Evolutionary conservation across 2,113 vertebrate species (phyloP).

Genomic region (Anthoscopus minutus): DNA sequence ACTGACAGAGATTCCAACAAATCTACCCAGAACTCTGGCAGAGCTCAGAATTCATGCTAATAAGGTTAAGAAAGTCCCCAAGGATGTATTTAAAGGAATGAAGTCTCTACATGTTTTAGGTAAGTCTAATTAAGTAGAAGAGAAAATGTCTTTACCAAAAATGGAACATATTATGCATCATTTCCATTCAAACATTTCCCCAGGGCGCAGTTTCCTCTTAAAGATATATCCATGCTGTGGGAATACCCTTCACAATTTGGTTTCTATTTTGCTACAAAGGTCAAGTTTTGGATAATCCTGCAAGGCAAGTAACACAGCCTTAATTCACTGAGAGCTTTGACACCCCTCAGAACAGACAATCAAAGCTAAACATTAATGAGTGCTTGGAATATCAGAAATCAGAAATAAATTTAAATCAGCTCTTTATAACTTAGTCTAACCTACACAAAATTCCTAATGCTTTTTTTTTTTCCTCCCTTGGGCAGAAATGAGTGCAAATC

Average conservation of each 20-base stretch:
- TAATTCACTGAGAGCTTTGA: not conserved
- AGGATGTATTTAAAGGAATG: slow-evolving; percentile 87
- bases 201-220: not conserved
- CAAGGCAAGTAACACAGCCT: not conserved
- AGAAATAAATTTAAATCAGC: not conserved
- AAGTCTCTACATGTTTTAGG: slow-evolving; percentile 91
- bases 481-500: slow-evolving; percentile 96
- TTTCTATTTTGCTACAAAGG: not conserved
- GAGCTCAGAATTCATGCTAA: slow-evolving; percentile 95
- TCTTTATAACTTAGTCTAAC: not conserved
- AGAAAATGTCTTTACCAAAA: not conserved
- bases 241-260: not conserved
- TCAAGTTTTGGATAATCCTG: not conserved
- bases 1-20: slow-evolving; percentile 86
- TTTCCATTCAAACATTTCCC: not conserved
- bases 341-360: not conserved
- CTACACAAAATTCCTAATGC: not conserved
- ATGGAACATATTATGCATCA: not conserved
- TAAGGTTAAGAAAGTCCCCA: slow-evolving; percentile 86
- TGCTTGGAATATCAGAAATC: not conserved
- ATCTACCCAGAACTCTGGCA: slow-evolving; percentile 85
- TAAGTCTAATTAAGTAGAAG: slow-evolving; percentile 57
- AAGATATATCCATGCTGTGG: not conserved
- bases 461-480: not conserved
- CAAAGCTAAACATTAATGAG: not conserved